phyloP scores from a whole-genome alignment of 2,888 invertebrate genomes.

The Zelleria hepariella region DNA sequence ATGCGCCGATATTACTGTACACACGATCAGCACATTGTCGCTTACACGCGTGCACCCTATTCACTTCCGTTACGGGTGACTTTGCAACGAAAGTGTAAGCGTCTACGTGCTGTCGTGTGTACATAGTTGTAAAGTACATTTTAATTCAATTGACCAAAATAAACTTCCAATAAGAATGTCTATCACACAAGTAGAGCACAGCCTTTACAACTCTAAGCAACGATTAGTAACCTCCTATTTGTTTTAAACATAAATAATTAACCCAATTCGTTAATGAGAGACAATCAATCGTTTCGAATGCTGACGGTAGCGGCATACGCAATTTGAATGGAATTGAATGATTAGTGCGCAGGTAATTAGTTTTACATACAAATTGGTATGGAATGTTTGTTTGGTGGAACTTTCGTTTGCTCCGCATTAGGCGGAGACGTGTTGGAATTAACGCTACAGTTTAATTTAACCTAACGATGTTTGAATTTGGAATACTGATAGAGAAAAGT shows the following conservation, averaged over 20 bases:
- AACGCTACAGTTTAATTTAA: not conserved
- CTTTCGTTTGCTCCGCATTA: not conserved
- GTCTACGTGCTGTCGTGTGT: no score
- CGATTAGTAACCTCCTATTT: not conserved
- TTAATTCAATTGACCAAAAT: no score
- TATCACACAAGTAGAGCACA: not conserved
- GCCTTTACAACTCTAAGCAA: not conserved
- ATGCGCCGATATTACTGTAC: no score
- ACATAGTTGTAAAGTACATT: no score
- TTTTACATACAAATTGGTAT: constrained; percentile 14
- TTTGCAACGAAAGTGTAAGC: no score
- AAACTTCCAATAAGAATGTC: not conserved
- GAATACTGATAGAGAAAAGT: not conserved
- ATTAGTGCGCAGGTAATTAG: not conserved
- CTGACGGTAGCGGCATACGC: not conserved
- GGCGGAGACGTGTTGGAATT: not conserved
- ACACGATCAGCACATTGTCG: no score
- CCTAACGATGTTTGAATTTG: not conserved
- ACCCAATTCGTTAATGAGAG: constrained; percentile 8
- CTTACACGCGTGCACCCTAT: no score
- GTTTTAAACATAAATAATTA: not conserved
- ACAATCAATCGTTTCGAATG: not conserved
- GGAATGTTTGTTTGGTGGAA: not conserved
- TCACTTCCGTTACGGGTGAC: no score
- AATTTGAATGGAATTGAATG: not conserved